Evolutionary conservation across 2,113 vertebrate species (phyloP).

Genomic region (Otolemur garnettii): DNA sequence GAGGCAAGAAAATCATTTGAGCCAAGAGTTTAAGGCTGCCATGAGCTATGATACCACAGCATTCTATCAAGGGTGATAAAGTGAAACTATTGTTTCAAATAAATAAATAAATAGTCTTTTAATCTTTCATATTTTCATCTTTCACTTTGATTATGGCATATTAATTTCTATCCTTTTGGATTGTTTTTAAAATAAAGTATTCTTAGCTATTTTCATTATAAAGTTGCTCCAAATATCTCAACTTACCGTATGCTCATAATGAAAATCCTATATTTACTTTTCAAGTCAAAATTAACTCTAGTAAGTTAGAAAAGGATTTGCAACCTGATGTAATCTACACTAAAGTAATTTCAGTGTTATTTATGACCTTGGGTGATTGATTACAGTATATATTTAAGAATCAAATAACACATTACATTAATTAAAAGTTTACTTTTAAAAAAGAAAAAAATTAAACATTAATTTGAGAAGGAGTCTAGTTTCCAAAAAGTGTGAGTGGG

Average conservation of each 20-base stretch:
- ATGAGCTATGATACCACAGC: too few species aligned
- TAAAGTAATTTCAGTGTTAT: not conserved
- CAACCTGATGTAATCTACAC: not conserved
- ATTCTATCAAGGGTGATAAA: too few species aligned
- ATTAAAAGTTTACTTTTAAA: slow-evolving; percentile 44
- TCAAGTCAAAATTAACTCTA: slow-evolving; percentile 61
- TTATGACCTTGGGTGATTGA: slow-evolving; percentile 20
- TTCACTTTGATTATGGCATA: slow-evolving; percentile 12
- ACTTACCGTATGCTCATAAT: slow-evolving; percentile 28
- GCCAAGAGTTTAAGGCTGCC: too few species aligned
- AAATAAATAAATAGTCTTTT: not conserved
- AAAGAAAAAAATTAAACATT: slow-evolving; percentile 27
- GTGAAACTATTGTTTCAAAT: too few species aligned
- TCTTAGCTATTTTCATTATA: slow-evolving; percentile 18
- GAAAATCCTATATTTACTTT: slow-evolving; percentile 53
- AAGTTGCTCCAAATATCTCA: slow-evolving; percentile 30
- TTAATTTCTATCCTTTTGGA: not conserved
- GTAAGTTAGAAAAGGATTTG: slow-evolving; percentile 36
- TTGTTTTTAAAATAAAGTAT: not conserved
- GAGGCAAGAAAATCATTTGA: too few species aligned
- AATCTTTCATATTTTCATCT: not conserved
- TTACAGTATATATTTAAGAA: not conserved
- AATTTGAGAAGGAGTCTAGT: slow-evolving; percentile 21
- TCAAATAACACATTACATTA: slow-evolving; percentile 33
- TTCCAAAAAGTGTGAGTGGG: slow-evolving; percentile 5